Percentiles rank a stretch among this genome's conserved stretches.
These are phyloP conservation scores for Leptinotarsa juncta DNA, from an alignment of 2,888 invertebrate species.

Conservation along the genomic window DNA sequence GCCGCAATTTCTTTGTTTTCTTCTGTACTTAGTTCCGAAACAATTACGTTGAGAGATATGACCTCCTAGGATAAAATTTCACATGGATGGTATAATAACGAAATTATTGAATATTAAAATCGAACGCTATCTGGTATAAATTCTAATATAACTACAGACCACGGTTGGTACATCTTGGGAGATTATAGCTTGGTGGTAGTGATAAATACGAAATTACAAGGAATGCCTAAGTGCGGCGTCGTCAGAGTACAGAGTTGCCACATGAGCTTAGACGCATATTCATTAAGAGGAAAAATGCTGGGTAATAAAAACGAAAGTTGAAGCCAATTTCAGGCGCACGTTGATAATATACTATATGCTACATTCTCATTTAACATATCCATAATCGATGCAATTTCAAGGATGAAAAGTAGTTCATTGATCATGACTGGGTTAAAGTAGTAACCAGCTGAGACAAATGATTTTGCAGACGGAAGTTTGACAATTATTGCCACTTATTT, in stretches of 20 bases:
- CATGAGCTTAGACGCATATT: background rate
- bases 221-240: conserved; percentile 45
- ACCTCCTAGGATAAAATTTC: conserved; percentile 17
- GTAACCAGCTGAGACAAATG: no score
- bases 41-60: conserved; percentile 17
- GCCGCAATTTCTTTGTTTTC: conserved; percentile 10
- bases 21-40: conserved; percentile 16
- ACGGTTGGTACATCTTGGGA: conserved; percentile 31
- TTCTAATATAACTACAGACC: conserved; percentile 38
- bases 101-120: conserved; percentile 40
- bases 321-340: no score
- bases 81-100: conserved; percentile 24
- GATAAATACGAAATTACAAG: conserved; percentile 51
- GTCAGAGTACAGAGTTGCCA: conserved; percentile 27
- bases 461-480: no score
- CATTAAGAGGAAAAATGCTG: background rate
- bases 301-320: background rate
- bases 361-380: no score
- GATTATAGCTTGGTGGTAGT: conserved; percentile 42
- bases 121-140: conserved; percentile 31
- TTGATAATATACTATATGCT: no score
- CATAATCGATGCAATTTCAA: no score
- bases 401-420: no score
- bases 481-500: no score
- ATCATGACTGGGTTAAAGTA: no score